Percentiles rank a stretch among this genome's conserved stretches.
Conservation (phyloP, 2,113 vertebrate species). For the Picathartes gymnocephalus region DNA sequence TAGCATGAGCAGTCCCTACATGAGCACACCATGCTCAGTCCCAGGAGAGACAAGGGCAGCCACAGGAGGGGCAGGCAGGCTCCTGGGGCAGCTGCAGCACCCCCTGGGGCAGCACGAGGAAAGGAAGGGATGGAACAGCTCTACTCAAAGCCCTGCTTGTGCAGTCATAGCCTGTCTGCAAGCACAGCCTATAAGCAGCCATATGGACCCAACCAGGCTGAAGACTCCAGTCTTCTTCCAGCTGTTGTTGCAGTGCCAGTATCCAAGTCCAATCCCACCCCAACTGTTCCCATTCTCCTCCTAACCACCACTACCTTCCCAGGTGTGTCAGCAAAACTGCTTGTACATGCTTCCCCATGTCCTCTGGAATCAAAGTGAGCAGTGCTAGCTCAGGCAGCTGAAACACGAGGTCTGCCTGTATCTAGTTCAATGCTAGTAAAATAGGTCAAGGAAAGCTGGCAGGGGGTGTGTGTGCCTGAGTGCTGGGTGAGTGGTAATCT, state of each 20-base stretch:
- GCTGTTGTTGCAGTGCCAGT: not conserved
- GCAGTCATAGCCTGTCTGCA: not conserved
- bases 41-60: not conserved
- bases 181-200: not conserved
- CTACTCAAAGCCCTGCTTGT: not conserved
- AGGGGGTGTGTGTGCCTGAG: not conserved
- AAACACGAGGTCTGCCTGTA: not conserved
- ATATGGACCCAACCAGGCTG: not conserved
- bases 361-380: not conserved
- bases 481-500: not conserved
- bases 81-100: not conserved
- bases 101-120: not conserved
- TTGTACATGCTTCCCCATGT: not conserved
- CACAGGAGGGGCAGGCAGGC: not conserved
- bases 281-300: not conserved
- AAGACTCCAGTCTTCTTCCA: not conserved
- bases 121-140: not conserved
- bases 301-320: not conserved
- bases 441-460: not conserved
- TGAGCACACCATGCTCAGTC: not conserved
- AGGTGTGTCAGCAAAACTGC: not conserved
- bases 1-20: not conserved
- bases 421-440: not conserved
- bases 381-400: not conserved
- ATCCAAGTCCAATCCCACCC: not conserved